Conservation (phyloP, 2,888 invertebrate species). For the Dione vanillae region DNA sequence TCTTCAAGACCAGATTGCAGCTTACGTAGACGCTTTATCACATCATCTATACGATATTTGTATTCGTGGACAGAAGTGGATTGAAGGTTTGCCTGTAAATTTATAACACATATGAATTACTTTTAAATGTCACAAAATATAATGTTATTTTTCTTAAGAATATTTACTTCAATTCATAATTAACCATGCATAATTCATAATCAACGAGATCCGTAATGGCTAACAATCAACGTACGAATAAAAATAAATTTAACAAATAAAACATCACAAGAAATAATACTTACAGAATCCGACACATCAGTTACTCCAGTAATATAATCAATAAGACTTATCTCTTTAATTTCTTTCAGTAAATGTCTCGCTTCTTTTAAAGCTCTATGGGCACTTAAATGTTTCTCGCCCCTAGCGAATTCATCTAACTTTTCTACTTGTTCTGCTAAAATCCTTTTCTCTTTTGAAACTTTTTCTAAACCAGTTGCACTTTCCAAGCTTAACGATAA, state of each 20-base stretch:
- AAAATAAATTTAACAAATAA: not conserved
- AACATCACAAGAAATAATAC: conserved; percentile 38
- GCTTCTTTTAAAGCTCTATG: conserved; percentile 78
- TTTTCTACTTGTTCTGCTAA: conserved; percentile 72
- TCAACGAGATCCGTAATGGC: too few species aligned
- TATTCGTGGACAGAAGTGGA: conserved; percentile 74
- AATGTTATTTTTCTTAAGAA: too few species aligned
- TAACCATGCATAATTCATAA: too few species aligned
- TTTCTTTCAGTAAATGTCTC: conserved; percentile 67
- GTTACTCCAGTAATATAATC: conserved; percentile 70
- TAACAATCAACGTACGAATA: not conserved
- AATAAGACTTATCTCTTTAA: conserved; percentile 68
- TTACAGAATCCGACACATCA: conserved; percentile 73
- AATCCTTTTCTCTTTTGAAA: conserved; percentile 63
- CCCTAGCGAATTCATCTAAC: conserved; percentile 77
- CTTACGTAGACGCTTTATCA: conserved; percentile 57
- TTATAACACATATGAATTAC: too few species aligned
- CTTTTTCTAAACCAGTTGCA: conserved; percentile 72
- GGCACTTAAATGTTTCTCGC: conserved; percentile 75
- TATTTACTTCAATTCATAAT: too few species aligned
- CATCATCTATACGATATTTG: conserved; percentile 68
- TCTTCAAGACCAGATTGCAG: conserved; percentile 58
- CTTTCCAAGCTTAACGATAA: conserved; percentile 71
- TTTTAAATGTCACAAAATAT: too few species aligned
- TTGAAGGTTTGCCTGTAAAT: conserved; percentile 70